phyloP scores from a whole-genome alignment of 2,113 vertebrate genomes.

The Heterotis niloticus region DNA sequence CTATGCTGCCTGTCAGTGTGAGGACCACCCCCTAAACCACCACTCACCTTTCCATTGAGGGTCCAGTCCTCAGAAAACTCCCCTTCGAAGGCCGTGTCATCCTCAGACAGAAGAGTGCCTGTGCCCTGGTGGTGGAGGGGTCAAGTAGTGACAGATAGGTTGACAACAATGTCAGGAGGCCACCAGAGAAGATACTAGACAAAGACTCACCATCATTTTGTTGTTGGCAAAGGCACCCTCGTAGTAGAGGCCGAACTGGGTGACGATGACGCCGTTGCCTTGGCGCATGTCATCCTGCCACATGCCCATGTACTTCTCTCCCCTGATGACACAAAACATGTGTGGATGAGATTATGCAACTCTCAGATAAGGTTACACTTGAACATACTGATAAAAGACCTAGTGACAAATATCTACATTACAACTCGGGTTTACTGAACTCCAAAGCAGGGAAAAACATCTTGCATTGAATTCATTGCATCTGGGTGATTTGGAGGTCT shows the following conservation, averaged over 20 bases:
- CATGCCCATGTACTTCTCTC: constrained; percentile 97
- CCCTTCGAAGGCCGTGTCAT: constrained; percentile 90
- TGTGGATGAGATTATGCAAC: too few species aligned
- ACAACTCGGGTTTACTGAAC: too few species aligned
- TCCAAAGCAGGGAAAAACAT: too few species aligned
- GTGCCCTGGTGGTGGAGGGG: constrained; percentile 66
- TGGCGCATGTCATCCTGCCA: constrained; percentile 91
- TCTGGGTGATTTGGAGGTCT: too few species aligned
- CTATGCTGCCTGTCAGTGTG: too few species aligned
- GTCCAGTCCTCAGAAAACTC: constrained; percentile 98
- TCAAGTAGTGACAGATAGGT: neutral
- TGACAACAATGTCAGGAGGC: too few species aligned
- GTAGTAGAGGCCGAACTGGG: constrained; percentile 94
- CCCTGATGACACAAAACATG: constrained; percentile 73
- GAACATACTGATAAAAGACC: too few species aligned
- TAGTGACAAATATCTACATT: too few species aligned
- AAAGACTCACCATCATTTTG: constrained; percentile 87
- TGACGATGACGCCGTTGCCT: constrained; percentile 91
- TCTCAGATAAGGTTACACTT: neutral
- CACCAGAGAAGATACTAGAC: too few species aligned
- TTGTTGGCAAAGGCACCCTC: constrained; percentile 90
- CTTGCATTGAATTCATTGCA: too few species aligned
- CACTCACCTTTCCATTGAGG: constrained; percentile 85
- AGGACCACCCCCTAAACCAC: too few species aligned
- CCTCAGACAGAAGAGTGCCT: constrained; percentile 89